Base-by-base conservation (phyloP, 2,797 vertebrate species). In the Otolemur crassicaudatus region DNA sequence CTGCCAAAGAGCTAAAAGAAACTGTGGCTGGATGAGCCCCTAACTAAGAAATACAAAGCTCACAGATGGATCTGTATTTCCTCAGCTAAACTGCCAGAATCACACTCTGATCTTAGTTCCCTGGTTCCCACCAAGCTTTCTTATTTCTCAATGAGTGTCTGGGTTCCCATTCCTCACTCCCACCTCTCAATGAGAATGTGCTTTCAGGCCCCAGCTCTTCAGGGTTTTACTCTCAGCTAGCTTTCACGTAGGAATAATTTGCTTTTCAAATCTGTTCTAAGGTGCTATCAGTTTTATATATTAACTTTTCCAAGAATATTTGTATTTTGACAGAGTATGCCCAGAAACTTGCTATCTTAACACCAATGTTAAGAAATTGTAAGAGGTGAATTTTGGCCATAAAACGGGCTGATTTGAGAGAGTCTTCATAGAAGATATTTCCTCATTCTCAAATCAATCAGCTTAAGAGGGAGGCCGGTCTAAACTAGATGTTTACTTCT, bases 241-340 rank as follows among this genome's bases (percentile, higher is more conserved):
- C 7, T 82, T 90, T 87, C 25, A 56, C 27, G 10, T 56, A 40
- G 22, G 34, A 58, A 61, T 37, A 69, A 77, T 83, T 94, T 91
- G 83, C 17, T 92, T 93, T 93, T 84, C 58, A 92, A 69, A 94
- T 73, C n/a, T 93, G 1, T 63, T 88, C 14, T 92, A 82, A 92
- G 34, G 37, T 87, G 23, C n/a, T 61, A 85, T 90, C 53, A 37
- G 56, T 93, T 95, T 96, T 46, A 34, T 73, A 43, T n/a, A 46
- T 72, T 80, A 94, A 94, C 40, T 80, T 95, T 92, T 86, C 23
- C 25, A 86, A 92, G n/a, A 27, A 65, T 79, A 91, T 84, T 93
- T 91, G 31, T 67, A 63, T 80, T 82, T 94, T n/a, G 65, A 79
- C 37, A 84, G 65, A 84, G 16, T 70, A 31, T 8, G 11, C 60